Evolutionary conservation across 2,888 invertebrate species (phyloP).

Genomic region (Euproctis similis): DNA sequence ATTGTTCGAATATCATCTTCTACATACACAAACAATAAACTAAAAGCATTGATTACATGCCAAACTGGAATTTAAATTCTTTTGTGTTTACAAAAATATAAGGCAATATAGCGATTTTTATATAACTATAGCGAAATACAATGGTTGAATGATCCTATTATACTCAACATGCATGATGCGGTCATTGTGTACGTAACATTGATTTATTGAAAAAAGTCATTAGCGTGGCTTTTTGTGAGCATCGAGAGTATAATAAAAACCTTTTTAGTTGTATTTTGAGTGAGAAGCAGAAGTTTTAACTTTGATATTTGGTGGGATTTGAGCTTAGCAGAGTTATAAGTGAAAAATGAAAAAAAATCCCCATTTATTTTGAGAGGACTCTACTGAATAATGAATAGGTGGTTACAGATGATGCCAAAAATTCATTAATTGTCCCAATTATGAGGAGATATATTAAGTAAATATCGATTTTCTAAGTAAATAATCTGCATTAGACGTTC

Average conservation of each 20-base stretch:
- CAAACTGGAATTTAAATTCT: conserved; percentile 3
- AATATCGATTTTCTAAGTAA: too few relatives aligned
- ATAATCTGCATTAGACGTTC: too few relatives aligned
- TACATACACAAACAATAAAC: neutral
- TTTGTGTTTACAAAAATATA: conserved; percentile 32
- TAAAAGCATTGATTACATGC: conserved; percentile 6
- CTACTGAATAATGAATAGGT: too few relatives aligned
- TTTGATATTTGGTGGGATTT: too few relatives aligned
- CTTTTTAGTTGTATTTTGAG: conserved; percentile 6
- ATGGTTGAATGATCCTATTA: conserved; percentile 17
- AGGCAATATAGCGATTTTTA: too few relatives aligned
- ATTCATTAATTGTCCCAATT: too few relatives aligned
- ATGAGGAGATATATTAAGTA: too few relatives aligned
- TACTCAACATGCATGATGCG: conserved; percentile 12
- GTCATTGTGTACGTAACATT: conserved; percentile 34
- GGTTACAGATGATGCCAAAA: too few relatives aligned
- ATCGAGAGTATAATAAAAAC: conserved; percentile 29
- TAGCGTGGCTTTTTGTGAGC: conserved; percentile 34
- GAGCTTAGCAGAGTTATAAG: too few relatives aligned
- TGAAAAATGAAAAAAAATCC: too few relatives aligned
- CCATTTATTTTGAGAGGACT: too few relatives aligned
- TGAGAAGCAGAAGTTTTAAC: conserved; percentile 11
- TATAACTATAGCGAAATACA: conserved; percentile 32
- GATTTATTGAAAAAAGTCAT: conserved; percentile 46
- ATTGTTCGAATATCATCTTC: neutral